Conservation (phyloP, 35 echinoderm and acorn worm genomes). For the Ophiothrix spiculata region DNA sequence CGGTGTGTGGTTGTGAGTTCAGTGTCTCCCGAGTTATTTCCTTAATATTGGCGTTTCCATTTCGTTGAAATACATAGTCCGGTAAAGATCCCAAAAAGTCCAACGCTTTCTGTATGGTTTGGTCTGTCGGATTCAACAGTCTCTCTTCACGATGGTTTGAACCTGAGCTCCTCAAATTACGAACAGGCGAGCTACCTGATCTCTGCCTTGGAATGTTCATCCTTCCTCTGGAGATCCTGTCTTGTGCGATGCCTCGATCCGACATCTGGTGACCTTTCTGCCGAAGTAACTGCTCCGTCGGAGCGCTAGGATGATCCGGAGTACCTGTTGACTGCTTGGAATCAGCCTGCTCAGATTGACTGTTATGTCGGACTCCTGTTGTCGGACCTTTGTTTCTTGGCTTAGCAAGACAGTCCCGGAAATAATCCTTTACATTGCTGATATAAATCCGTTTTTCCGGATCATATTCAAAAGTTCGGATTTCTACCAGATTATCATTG, state of each 20-base stretch:
- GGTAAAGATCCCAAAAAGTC: not conserved
- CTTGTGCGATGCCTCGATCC: not conserved
- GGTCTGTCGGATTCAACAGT: not conserved
- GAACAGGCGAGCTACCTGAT: not conserved
- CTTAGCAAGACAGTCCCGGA: not conserved
- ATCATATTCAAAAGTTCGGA: not conserved
- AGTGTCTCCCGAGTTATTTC: too few species aligned
- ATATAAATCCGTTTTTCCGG: not conserved
- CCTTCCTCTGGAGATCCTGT: not conserved
- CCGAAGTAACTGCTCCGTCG: not conserved
- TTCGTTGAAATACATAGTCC: too few species aligned
- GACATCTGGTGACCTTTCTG: not conserved
- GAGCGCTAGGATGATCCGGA: not conserved
- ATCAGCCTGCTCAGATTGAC: conserved; percentile 1
- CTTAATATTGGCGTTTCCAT: too few species aligned
- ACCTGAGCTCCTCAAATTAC: not conserved
- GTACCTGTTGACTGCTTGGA: not conserved
- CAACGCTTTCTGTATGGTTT: not conserved
- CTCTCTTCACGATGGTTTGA: not conserved
- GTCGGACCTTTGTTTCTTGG: too few species aligned
- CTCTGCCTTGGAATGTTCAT: not conserved
- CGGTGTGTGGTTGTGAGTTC: too few species aligned
- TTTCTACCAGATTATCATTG: not conserved
- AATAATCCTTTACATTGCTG: not conserved
- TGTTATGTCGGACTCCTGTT: too few species aligned